Conservation (phyloP, 2,888 invertebrate species). For the Drosophila pseudotakahashii region DNA sequence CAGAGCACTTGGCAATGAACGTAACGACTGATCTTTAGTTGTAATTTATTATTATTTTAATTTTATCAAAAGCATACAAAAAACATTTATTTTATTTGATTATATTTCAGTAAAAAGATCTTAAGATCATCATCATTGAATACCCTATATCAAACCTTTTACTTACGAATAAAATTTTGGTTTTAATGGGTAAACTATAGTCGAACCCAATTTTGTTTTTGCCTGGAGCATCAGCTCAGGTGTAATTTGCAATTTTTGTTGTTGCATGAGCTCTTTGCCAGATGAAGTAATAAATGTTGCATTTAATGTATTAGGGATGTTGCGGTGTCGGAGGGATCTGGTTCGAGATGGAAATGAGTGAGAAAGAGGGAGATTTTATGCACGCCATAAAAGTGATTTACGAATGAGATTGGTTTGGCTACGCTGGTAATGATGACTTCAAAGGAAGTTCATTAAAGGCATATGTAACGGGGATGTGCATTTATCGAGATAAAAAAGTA, state of each 20-base stretch:
- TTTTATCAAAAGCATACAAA: no score
- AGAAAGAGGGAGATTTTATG: constrained; percentile 37
- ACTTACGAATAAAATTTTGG: not conserved
- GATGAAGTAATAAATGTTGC: constrained; percentile 76
- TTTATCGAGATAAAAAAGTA: not conserved
- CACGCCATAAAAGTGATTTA: constrained; percentile 53
- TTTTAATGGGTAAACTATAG: not conserved
- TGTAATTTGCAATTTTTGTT: constrained; percentile 41
- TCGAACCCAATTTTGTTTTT: not conserved
- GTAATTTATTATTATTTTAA: no score
- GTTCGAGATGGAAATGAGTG: constrained; percentile 42
- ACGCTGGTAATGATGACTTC: constrained; percentile 11
- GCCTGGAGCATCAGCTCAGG: constrained; percentile 22
- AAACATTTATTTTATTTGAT: no score
- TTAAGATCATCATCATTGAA: no score
- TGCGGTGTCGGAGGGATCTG: constrained; percentile 22
- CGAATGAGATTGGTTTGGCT: constrained; percentile 38
- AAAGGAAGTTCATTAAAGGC: constrained; percentile 21
- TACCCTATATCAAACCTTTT: not conserved
- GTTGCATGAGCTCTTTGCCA: constrained; percentile 42
- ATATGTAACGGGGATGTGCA: not conserved
- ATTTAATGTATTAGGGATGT: constrained; percentile 67
- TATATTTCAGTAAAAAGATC: no score
- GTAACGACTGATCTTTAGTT: no score
- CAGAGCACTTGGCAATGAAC: not conserved